Evolutionary conservation across 2,113 vertebrate species (phyloP).

Genomic region (Zingel zingel): DNA sequence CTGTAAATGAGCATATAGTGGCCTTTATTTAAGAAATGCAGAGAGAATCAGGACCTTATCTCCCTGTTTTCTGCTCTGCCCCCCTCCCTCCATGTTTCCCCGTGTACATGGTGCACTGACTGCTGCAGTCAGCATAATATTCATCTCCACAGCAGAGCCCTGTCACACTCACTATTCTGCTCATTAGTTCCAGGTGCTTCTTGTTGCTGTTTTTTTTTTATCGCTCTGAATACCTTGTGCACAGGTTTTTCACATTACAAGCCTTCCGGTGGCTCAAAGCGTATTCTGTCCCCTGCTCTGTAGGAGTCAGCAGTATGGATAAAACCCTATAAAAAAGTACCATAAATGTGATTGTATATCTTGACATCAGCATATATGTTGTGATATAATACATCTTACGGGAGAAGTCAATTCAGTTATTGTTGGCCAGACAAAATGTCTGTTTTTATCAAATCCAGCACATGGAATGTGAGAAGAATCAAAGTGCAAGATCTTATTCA

Average conservation of each 20-base stretch:
- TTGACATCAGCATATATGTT: not conserved
- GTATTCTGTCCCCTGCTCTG: not conserved
- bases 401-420: not conserved
- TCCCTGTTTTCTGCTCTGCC: too few relatives aligned
- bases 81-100: too few relatives aligned
- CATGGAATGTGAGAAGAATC: not conserved
- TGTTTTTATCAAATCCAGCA: not conserved
- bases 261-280: not conserved
- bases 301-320: not conserved
- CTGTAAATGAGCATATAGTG: not conserved
- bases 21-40: too few relatives aligned
- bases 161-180: not conserved
- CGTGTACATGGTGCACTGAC: not conserved
- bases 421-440: not conserved
- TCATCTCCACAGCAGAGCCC: not conserved
- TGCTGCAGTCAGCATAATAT: not conserved
- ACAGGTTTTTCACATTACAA: too few relatives aligned
- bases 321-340: not conserved
- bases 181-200: not conserved
- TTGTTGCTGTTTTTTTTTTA: not conserved
- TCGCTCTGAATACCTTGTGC: too few relatives aligned
- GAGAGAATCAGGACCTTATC: too few relatives aligned
- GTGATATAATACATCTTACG: not conserved
- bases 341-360: not conserved
- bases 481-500: not conserved